Evolutionary conservation across 2,113 vertebrate genomes (phyloP), one percentile per base, ranked within the genome.

Genomic region (Hucho hucho): DNA sequence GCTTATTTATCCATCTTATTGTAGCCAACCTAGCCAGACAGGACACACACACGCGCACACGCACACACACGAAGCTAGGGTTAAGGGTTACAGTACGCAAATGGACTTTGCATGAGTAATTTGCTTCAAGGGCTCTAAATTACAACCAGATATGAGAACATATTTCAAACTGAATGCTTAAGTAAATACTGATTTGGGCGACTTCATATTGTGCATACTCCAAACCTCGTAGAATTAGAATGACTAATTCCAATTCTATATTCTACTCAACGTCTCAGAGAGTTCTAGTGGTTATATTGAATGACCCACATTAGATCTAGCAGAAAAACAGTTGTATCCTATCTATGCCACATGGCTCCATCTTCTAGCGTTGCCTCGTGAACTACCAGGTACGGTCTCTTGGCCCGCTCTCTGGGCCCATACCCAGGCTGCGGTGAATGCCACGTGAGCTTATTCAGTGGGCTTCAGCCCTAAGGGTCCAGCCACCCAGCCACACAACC

Each of bases 391-490:
- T 83, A 87, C 72, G 75, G 79, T 74, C 72, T 84, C 83, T 88
- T 78, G 58, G 82, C 84, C 83, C 70, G 75, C 79, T 74, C 70
- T 84, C 83, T 88, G 79, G 58, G 81, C 83, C 83, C 64, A 79
- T 78, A 82, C 80, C 79, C 81, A 59, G 74, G 74, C 75, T 83
- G 80, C 73, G 72, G 80, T 75, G 74, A 75, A 63, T 77, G 87
- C 89, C 87, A 90, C 86, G 80, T 90, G 79, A 79, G 86, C 81
- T 18, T 43, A 74, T 87, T 89, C 87, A 84, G 78, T 78, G 69
- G 83, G 73, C 77, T 81, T 88, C 78, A 84, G 83, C 86, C 81
- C 74, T 87, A 79, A 88, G 83, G 83, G 84, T 78, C 84, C 69
- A 81, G 75, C 89, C 89, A 87, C 84, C 81, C 68, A 85, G 78